Conservation (phyloP, 92 coral and sea anemone species). For the Hydrozoanthus gracilis region DNA sequence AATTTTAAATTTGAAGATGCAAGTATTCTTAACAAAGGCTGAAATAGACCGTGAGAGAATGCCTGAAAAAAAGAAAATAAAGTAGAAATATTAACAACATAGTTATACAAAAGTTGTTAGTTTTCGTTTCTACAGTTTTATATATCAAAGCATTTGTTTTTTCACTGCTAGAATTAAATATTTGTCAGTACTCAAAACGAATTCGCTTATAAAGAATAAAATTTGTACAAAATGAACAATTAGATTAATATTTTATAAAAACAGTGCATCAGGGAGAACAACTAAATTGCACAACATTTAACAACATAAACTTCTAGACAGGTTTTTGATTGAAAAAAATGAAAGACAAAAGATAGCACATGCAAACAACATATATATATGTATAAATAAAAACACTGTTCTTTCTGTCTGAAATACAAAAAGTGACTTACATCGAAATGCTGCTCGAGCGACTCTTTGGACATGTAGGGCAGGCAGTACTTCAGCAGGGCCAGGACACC, state of each 20-base stretch:
- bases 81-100: background rate
- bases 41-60: constrained; percentile 68
- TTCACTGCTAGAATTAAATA: no score
- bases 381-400: background rate
- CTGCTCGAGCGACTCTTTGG: constrained; percentile 79
- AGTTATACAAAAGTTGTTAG: background rate
- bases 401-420: no score
- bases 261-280: no score
- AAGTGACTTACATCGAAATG: constrained; percentile 72
- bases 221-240: no score
- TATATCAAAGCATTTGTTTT: no score
- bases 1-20: constrained; percentile 84
- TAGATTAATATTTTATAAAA: no score
- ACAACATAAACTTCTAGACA: no score
- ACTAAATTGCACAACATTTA: no score
- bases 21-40: constrained; percentile 84
- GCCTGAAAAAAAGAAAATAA: constrained; percentile 17
- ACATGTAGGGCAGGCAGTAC: constrained; percentile 87
- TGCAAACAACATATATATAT: background rate
- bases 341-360: background rate
- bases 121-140: no score
- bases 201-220: no score
- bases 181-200: no score
- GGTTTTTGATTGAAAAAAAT: background rate
- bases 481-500: constrained; percentile 87